Evolutionary conservation across 2,113 vertebrate genomes (phyloP), one percentile per base, ranked within the genome.

Genomic region (Pachyramphus minor): DNA sequence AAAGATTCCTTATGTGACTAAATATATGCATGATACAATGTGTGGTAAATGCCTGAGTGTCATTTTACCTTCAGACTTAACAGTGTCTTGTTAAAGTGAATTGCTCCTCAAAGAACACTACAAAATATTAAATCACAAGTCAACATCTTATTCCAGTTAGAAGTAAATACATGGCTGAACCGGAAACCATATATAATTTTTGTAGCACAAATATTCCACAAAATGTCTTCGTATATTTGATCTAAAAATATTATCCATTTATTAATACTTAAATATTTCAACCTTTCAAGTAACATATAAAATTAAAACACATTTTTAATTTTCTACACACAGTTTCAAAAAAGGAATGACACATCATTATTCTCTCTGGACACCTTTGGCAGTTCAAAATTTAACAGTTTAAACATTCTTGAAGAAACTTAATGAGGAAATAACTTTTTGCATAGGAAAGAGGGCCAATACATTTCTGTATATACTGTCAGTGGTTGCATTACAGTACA

Each of bases 221-320:
- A 97, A 94, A 90, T 56, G 27, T 66, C 31, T 94, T 78, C 9
- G 83, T 44, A 89, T 50, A 93, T 69, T 92, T 94, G 55, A 93
- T 77, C 90, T 95, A 96, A 96, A 98, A 98, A 98, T 97, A 97
- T 82, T 42, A 84, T 95, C 75, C 94, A 93, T 95, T 93, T 97
- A 94, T 94, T 95, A 71, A 96, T 72, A 95, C 33, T 91, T 93
- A 47, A 88, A 55, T 95, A 96, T 95, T 69, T 95, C 86, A 94
- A 47, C 27, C 33, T 87, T 90, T 96, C 28, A 87, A 85, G 78
- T 75, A 75, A 95, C 30, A 95, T 97, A 95, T 55, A 89, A 92
- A 96, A 91, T 80, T 52, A 96, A 91, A 97, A 7, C 59, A 80
- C 27, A n/a, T 80, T 79, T 93, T 75, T 31, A n/a, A 28, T 37